Evolutionary conservation across 2,888 invertebrate species (phyloP).

Genomic region (Diploptera punctata): DNA sequence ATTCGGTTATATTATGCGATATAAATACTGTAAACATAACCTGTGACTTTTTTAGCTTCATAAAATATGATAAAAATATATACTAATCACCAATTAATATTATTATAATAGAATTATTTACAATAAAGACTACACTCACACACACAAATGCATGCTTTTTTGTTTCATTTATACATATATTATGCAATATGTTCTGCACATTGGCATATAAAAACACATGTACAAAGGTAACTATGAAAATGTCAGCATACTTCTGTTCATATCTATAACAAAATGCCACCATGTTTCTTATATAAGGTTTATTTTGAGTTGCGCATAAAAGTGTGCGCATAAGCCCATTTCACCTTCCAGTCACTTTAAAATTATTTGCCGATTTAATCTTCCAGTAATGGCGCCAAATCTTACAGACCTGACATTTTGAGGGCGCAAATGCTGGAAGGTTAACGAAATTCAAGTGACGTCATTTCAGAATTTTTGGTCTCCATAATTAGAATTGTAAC

Average conservation of each 20-base stretch:
- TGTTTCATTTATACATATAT: constrained; percentile 23
- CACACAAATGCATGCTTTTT: constrained; percentile 22
- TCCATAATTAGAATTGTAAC: not conserved
- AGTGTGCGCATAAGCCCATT: not conserved
- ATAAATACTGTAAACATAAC: constrained; percentile 26
- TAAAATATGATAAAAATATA: constrained; percentile 30
- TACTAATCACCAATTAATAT: constrained; percentile 28
- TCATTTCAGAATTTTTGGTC: too few species aligned
- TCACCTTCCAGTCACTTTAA: constrained; percentile 11
- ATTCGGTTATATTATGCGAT: constrained; percentile 30
- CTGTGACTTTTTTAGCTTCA: constrained; percentile 21
- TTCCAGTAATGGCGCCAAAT: too few species aligned
- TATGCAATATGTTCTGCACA: constrained; percentile 25
- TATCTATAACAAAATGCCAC: not conserved
- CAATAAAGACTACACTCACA: constrained; percentile 22
- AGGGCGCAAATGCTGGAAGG: too few species aligned
- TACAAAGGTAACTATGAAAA: constrained; percentile 29
- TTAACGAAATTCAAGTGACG: too few species aligned
- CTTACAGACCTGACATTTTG: too few species aligned
- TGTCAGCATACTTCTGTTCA: constrained; percentile 17
- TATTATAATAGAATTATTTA: constrained; percentile 24
- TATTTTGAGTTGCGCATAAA: constrained; percentile 2
- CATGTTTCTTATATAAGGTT: constrained; percentile 9
- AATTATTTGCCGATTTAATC: not conserved
- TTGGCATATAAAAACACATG: constrained; percentile 29